These are phyloP conservation scores for Nymphalis polychloros DNA, from an alignment of 2,888 invertebrate genomes.

Conservation along the genomic window DNA sequence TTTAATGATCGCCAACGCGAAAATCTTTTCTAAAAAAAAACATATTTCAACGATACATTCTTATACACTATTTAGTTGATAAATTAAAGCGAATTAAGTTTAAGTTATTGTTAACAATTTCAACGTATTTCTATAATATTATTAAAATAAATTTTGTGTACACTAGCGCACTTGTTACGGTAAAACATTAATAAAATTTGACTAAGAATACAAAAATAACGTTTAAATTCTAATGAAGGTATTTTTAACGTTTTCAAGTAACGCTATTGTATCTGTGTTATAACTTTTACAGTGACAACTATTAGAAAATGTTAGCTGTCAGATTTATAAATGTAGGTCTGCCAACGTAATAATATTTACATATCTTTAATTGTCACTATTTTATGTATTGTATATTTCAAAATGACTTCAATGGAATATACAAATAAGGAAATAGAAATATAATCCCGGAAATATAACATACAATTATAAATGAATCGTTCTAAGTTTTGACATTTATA, in stretches of 20 bases:
- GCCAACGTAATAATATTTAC: slow-evolving; percentile 11
- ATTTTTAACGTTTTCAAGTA: neutral
- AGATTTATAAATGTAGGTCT: slow-evolving; percentile 17
- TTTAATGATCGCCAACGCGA: too few relatives aligned
- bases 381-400: too few relatives aligned
- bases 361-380: neutral
- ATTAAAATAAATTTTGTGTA: slow-evolving; percentile 47
- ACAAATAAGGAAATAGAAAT: too few relatives aligned
- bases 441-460: too few relatives aligned
- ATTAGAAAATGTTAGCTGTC: slow-evolving; percentile 19
- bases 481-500: too few relatives aligned
- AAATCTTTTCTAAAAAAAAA: slow-evolving; percentile 40
- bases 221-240: too few relatives aligned
- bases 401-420: too few relatives aligned
- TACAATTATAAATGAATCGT: too few relatives aligned
- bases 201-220: neutral
- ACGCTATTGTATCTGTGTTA: slow-evolving; percentile 4
- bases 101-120: slow-evolving; percentile 49
- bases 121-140: slow-evolving; percentile 51
- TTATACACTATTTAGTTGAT: slow-evolving; percentile 60
- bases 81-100: slow-evolving; percentile 65
- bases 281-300: slow-evolving; percentile 24
- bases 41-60: slow-evolving; percentile 67
- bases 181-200: slow-evolving; percentile 4
- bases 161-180: slow-evolving; percentile 17